Percentiles rank a stretch among this genome's conserved stretches.
These are phyloP conservation scores for Sarcophaga variegata DNA, from an alignment of 2,888 invertebrate genomes.

Conservation along the genomic window DNA sequence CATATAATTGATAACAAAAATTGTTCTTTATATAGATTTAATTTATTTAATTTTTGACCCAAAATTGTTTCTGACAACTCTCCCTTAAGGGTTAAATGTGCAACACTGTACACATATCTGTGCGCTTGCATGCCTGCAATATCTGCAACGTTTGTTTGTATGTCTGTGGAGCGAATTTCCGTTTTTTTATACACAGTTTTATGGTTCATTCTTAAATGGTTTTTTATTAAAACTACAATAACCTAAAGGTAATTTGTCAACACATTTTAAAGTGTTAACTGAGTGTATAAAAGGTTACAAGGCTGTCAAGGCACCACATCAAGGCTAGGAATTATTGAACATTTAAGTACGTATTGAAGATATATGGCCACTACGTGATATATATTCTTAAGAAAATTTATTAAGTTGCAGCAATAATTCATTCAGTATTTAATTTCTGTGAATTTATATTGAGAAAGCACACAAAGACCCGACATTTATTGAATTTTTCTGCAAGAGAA, in stretches of 20 bases:
- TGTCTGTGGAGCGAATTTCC: background rate
- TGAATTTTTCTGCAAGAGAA: no score
- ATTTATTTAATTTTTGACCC: no score
- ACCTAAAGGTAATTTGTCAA: constrained; percentile 64
- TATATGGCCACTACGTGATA: background rate
- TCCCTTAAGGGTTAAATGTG: constrained; percentile 19
- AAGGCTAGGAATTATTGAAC: constrained; percentile 22
- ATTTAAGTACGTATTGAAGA: background rate
- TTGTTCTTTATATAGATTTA: no score
- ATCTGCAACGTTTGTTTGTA: constrained; percentile 37
- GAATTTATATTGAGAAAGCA: no score
- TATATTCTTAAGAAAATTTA: no score
- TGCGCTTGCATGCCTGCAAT: constrained; percentile 17
- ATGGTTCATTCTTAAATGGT: constrained; percentile 33
- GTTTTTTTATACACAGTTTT: constrained; percentile 43
- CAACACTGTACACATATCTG: constrained; percentile 7
- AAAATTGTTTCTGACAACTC: background rate
- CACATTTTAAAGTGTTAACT: constrained; percentile 51
- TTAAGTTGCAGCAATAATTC: no score
- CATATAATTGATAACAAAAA: no score
- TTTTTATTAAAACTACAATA: constrained; percentile 43
- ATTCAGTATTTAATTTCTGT: no score
- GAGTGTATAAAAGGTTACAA: constrained; percentile 41
- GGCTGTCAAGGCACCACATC: constrained; percentile 30
- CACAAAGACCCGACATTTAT: no score